phyloP scores from a whole-genome alignment of 2,113 vertebrate species.

The Rhea americana region DNA sequence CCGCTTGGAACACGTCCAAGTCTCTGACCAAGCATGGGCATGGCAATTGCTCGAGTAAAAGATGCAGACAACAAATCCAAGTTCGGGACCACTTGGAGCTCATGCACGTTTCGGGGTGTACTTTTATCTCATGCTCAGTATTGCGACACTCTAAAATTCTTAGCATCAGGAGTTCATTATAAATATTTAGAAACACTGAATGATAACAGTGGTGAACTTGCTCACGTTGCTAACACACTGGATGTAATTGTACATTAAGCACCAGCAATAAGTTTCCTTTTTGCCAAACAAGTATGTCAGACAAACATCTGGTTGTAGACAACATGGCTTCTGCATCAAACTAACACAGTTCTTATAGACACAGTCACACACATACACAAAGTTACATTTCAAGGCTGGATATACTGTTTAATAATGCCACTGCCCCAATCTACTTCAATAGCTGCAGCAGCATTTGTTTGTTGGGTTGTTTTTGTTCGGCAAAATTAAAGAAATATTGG shows the following conservation, averaged over 20 bases:
- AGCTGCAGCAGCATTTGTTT: constrained; percentile 53
- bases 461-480: constrained; percentile 39
- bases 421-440: constrained; percentile 39
- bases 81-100: constrained; percentile 38
- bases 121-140: constrained; percentile 66
- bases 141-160: constrained; percentile 60
- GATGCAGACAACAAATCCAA: constrained; percentile 59
- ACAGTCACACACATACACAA: constrained; percentile 66
- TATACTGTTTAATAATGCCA: constrained; percentile 72
- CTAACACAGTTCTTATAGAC: constrained; percentile 66
- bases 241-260: constrained; percentile 68
- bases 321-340: constrained; percentile 65
- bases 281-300: constrained; percentile 63
- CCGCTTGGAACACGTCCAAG: background rate
- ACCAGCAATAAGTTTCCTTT: constrained; percentile 62
- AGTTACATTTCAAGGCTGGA: constrained; percentile 69
- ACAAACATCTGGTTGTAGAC: constrained; percentile 66
- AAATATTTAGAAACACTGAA: constrained; percentile 69
- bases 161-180: constrained; percentile 63
- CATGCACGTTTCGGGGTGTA: constrained; percentile 36
- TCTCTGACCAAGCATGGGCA: background rate
- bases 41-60: background rate
- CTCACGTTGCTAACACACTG: constrained; percentile 58
- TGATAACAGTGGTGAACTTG: constrained; percentile 57
- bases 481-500: constrained; percentile 48